These are phyloP conservation scores for Catharus fuscescens DNA, from an alignment of 2,113 vertebrate genomes.

Conservation along the genomic window DNA sequence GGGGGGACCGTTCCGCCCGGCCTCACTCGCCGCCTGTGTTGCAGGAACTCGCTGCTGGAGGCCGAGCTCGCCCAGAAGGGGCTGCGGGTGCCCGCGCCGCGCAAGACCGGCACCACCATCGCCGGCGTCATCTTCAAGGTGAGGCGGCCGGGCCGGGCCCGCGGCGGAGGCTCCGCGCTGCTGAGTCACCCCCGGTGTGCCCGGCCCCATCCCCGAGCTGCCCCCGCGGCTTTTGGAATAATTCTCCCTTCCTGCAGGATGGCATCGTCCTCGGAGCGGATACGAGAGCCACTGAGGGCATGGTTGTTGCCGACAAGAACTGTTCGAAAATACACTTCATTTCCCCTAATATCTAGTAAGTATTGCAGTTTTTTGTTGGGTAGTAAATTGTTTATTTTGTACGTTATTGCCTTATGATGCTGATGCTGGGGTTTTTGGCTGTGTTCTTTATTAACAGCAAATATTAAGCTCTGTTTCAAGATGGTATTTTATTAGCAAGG, in stretches of 20 bases:
- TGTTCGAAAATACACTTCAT: constrained; percentile 99
- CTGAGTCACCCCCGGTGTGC: neutral
- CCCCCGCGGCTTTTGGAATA: no score
- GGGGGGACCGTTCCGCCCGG: no score
- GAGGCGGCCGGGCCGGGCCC: neutral
- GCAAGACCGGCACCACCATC: constrained; percentile 96
- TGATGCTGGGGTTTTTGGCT: fast-evolving
- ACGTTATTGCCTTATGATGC: fast-evolving
- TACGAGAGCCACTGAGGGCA: constrained; percentile 94
- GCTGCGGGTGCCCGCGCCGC: constrained; percentile 79
- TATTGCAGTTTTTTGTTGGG: fast-evolving
- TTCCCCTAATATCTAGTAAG: constrained; percentile 97
- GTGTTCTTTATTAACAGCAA: fast-evolving
- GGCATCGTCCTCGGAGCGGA: constrained; percentile 93
- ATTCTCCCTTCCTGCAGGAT: constrained; percentile 72
- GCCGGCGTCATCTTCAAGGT: constrained; percentile 94
- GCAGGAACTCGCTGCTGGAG: constrained; percentile 87
- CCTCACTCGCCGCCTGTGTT: neutral
- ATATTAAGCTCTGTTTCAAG: neutral
- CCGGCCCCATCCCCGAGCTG: neutral
- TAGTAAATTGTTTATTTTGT: neutral
- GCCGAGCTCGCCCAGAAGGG: constrained; percentile 80
- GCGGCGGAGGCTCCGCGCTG: neutral
- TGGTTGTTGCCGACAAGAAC: constrained; percentile 97
- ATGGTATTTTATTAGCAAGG: fast-evolving